Base-by-base conservation (phyloP, 2,888 invertebrate genomes). In the Pammene fasciana region DNA sequence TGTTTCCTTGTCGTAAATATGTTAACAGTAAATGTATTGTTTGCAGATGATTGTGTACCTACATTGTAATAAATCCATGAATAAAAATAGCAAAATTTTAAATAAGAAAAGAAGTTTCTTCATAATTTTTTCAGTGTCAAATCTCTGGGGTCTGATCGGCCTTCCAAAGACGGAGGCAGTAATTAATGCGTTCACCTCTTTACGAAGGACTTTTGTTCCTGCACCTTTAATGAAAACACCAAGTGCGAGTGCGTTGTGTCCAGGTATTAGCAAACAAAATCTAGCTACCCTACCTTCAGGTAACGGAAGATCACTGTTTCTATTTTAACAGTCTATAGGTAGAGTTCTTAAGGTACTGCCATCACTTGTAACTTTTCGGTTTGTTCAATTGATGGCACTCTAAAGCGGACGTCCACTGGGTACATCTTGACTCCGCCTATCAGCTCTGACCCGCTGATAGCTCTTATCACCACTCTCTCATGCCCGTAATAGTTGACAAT, bases 381-480 rank as follows among this genome's bases (percentile, higher is more conserved):
- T 48, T 54, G 41, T 54, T 16, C 34, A 11, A 50, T 34, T 66
- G 55, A 55, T 45, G 66, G 50, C 36, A 52, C 43, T 36, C 66
- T n/a, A 52, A 59, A 67, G 52, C 59, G 45, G 59, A 59, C 38
- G 14, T 57, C 50, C 64, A 18, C 61, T 54, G 34, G 14, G 75
- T 78, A 74, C 76, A 75, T 83, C 82, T 86, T 86, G 82, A 82
- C 86, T 79, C 76, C 60, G 62, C 72, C 50, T 86, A 86, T 85
- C 85, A 74, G 13, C 67, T 70, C 73, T 83, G 87, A 87, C 87
- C 87, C 82, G 79, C 80, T 79, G 86, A 84, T 83, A 82, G 46
- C 54, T 26, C 59, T 68, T 70, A 72, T 66, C 72, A n/a, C 13
- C 56, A 59, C 54, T 70, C 67, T 73, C 70, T 64, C 68, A 50